These are phyloP conservation scores for Sorex fumeus DNA, from an alignment of 2,113 vertebrate species.

Conservation along the genomic window DNA sequence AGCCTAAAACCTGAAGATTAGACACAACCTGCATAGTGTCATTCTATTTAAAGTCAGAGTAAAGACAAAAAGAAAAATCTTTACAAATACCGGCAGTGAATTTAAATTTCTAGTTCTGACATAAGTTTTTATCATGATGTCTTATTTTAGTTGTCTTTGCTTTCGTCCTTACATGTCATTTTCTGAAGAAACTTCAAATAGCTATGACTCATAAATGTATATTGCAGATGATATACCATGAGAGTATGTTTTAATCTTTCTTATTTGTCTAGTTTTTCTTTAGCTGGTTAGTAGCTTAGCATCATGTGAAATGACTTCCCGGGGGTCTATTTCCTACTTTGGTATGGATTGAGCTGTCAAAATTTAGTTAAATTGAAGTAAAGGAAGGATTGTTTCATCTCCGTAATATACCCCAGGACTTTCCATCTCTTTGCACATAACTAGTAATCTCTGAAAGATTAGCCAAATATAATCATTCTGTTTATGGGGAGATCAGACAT, in stretches of 20 bases:
- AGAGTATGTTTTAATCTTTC: constrained; percentile 1
- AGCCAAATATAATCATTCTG: not conserved
- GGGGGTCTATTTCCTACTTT: not conserved
- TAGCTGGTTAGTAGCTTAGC: constrained; percentile 45
- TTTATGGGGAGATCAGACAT: constrained; percentile 34
- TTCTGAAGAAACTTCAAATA: constrained; percentile 36
- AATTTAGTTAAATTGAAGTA: constrained; percentile 28
- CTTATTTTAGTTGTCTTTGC: constrained; percentile 27
- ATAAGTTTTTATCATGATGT: not conserved
- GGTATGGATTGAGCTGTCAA: not conserved
- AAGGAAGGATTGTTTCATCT: constrained; percentile 27
- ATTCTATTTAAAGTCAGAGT: not conserved
- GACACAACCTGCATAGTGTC: not conserved
- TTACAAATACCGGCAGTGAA: constrained; percentile 2
- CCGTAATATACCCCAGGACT: not conserved
- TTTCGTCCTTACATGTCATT: not conserved
- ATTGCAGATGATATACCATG: not conserved
- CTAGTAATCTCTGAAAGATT: constrained; percentile 45
- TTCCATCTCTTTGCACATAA: constrained; percentile 8
- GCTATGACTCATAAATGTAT: constrained; percentile 2
- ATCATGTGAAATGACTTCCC: constrained; percentile 53
- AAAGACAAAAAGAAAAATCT: not conserved
- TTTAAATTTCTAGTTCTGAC: not conserved
- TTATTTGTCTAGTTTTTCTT: constrained; percentile 51
- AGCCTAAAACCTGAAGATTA: constrained; percentile 8